These are phyloP conservation scores for Mythimna pallens DNA, from an alignment of 2,888 invertebrate genomes.

Conservation along the genomic window DNA sequence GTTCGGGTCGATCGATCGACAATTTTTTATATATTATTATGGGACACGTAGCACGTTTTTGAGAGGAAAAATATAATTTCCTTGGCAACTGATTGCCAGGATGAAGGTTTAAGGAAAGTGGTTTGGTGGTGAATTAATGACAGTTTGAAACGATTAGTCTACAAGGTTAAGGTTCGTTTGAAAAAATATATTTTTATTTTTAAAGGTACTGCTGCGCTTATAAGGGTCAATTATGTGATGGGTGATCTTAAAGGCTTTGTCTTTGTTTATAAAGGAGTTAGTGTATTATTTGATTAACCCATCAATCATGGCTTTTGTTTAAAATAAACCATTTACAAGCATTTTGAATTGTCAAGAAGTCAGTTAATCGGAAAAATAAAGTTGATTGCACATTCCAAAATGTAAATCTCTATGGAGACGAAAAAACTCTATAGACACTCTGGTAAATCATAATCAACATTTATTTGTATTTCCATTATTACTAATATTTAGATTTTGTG, in stretches of 20 bases:
- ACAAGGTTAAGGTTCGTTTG: background rate
- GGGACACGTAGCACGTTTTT: slow-evolving; percentile 8
- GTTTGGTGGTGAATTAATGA: background rate
- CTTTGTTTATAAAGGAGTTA: no score
- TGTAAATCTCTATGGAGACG: no score
- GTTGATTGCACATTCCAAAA: no score
- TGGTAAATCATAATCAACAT: no score
- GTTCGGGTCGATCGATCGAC: slow-evolving; percentile 22
- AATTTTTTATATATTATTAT: slow-evolving; percentile 19
- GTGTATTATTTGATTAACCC: no score
- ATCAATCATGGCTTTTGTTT: no score
- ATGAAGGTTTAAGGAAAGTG: background rate
- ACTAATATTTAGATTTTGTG: no score
- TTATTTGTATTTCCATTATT: no score
- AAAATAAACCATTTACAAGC: no score
- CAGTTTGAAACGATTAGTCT: background rate
- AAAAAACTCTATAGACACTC: no score
- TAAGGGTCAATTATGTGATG: background rate
- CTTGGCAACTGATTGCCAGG: background rate
- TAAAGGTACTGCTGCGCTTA: background rate
- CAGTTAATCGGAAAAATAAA: no score
- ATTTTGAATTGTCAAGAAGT: no score
- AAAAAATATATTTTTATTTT: background rate
- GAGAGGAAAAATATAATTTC: slow-evolving; percentile 4
- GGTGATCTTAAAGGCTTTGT: background rate